Evolutionary conservation across 1,140 invertebrate species (phyloP).

Genomic region (Drosophila arawakana): DNA sequence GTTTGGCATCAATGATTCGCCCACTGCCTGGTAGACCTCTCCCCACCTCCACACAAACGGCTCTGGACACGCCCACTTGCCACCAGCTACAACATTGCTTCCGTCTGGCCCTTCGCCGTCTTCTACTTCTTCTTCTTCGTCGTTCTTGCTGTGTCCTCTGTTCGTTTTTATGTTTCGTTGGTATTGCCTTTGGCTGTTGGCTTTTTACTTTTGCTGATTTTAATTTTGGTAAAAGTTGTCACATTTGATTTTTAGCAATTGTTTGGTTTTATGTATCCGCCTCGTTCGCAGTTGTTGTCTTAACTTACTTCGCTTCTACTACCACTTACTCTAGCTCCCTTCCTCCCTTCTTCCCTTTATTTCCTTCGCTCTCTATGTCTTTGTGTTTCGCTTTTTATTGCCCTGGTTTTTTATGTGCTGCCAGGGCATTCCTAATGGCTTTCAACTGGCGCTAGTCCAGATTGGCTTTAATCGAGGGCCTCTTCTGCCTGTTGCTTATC

Average conservation of each 20-base stretch:
- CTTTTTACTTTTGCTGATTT: constrained; percentile 70
- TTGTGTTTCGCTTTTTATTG: constrained; percentile 58
- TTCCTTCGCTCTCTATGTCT: constrained; percentile 1
- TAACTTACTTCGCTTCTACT: constrained; percentile 54
- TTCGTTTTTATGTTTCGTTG: constrained; percentile 35
- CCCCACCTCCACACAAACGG: neutral
- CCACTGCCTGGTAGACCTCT: constrained; percentile 10
- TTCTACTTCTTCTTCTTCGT: neutral
- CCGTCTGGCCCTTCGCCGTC: neutral
- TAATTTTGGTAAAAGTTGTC: constrained; percentile 83
- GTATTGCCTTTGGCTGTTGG: constrained; percentile 49
- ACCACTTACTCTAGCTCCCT: neutral
- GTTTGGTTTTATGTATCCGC: constrained; percentile 75
- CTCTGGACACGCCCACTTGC: constrained; percentile 20
- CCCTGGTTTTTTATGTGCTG: constrained; percentile 68
- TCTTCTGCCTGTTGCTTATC: constrained; percentile 41
- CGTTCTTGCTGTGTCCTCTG: constrained; percentile 2
- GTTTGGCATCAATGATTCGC: constrained; percentile 80
- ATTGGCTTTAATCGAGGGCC: constrained; percentile 52
- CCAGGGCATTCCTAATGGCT: constrained; percentile 57
- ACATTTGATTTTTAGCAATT: constrained; percentile 82
- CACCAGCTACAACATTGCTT: neutral
- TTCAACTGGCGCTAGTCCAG: constrained; percentile 36
- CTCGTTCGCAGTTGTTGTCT: constrained; percentile 53
- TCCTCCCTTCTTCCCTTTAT: constrained; percentile 3